Base-by-base conservation (phyloP, 2,797 vertebrate species). In the Clarias fuscus region DNA sequence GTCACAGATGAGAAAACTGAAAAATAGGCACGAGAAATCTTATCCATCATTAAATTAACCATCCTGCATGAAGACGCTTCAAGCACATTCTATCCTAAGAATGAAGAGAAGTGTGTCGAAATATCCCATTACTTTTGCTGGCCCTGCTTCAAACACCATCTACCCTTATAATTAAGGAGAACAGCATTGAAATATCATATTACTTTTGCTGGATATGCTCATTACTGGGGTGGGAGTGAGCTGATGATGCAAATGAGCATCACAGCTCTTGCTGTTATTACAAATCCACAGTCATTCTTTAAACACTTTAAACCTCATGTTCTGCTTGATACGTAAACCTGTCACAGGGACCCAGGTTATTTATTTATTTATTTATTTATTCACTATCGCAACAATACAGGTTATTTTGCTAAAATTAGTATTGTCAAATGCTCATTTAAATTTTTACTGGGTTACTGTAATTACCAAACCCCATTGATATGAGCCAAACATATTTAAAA, bases 1-100 rank as follows among this genome's bases (percentile, higher is more conserved):
- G 96, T 97, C 90, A 98, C 94, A 0, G 97, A 97, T 0, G 97
- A 98, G 91, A 97, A 98, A 91, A 98, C 97, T 98, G 93, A 61
- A 87, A 88, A 85, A 82, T 67, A 82, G 18, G 53, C 22, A 87
- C 20, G 79, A 2, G 61, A 70, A 15, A 53, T 65, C 77, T 72
- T 40, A 73, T 59, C 58, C 17, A 61, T 22, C 30, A 78, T 37
- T 61, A 78, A 61, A 8, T 78, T 22, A 40, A 81, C 40, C 22
- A 40, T 24, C 14, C 56, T 24, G 33, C 20, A 37, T 62, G 11
- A 30, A 62, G 18, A 40, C n/a, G 1, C 20, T 43, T 80, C 3
- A 33, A 62, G 17, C 22, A 64, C 22, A 62, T 22, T 40, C 15
- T 80, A 43, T 33, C 13, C 8, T 43, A 64, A 43, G 17, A 80